A percentile compares a stretch with the other conserved stretches of the same genome.
phyloP scores from a whole-genome alignment of 2,888 invertebrate species.

The Dichetophora obliterata region DNA sequence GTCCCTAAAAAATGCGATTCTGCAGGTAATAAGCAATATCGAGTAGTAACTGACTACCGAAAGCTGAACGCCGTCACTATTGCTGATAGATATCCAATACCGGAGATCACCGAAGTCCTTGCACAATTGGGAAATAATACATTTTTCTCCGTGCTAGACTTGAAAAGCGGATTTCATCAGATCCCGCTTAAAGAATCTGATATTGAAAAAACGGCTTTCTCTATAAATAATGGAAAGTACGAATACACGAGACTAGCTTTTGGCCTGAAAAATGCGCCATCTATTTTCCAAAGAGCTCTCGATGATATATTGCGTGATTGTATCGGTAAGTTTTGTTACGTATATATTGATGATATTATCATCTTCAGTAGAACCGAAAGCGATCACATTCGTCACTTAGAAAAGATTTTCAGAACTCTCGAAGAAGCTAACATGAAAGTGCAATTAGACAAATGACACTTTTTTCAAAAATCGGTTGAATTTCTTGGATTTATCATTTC shows the following conservation, averaged over 20 bases:
- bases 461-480: slow-evolving; percentile 1
- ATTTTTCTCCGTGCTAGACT: background rate
- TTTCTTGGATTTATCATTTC: slow-evolving; percentile 11
- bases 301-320: slow-evolving; percentile 32
- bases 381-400: background rate
- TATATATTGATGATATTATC: slow-evolving; percentile 36
- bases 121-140: background rate
- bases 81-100: no score
- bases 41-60: no score
- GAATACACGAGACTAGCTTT: background rate
- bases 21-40: no score
- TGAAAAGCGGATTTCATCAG: slow-evolving; percentile 28
- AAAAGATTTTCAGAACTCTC: background rate
- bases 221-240: background rate
- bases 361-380: background rate
- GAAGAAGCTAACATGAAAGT: no score
- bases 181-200: slow-evolving; percentile 23
- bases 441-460: slow-evolving; percentile 16
- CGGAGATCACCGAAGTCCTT: no score
- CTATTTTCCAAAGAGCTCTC: slow-evolving; percentile 33
- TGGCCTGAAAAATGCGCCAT: slow-evolving; percentile 30
- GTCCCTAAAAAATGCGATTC: no score
- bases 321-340: slow-evolving; percentile 31
- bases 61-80: no score
- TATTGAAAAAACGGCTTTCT: slow-evolving; percentile 34